These are phyloP conservation scores for Micrasema minimum DNA, from an alignment of 1,140 invertebrate species.

Conservation along the genomic window DNA sequence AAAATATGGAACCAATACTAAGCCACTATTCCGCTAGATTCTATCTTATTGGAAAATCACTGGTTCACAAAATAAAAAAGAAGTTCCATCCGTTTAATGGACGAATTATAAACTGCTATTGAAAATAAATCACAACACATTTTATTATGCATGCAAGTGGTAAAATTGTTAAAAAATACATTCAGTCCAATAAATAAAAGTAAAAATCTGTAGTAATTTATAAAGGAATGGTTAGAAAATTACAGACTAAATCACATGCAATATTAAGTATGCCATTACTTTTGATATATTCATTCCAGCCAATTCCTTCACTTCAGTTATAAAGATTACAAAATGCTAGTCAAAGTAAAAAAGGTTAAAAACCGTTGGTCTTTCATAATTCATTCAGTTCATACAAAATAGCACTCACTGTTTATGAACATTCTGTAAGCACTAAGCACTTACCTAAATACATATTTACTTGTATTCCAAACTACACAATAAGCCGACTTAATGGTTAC, in stretches of 20 bases:
- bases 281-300: conserved; percentile 25
- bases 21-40: no score
- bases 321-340: conserved; percentile 38
- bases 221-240: conserved; percentile 20
- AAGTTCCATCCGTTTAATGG: no score
- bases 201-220: background rate
- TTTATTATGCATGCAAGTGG: no score
- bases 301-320: conserved; percentile 39
- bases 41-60: conserved; percentile 4
- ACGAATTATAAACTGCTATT: no score
- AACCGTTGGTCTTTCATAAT: conserved; percentile 36
- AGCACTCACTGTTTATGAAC: conserved; percentile 7
- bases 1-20: background rate
- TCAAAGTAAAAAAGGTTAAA: conserved; percentile 22
- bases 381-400: conserved; percentile 33
- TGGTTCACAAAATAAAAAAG: conserved; percentile 24
- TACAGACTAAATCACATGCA: conserved; percentile 31
- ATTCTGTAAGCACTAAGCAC: background rate
- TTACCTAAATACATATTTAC: conserved; percentile 25
- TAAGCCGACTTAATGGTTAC: conserved; percentile 32
- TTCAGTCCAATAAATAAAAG: background rate
- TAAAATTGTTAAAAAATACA: no score
- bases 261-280: conserved; percentile 15
- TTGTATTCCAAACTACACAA: conserved; percentile 21
- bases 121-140: no score